Evolutionary conservation across 2,113 vertebrate species (phyloP), one percentile per base, ranked within the genome.

Genomic region (Corythaeola cristata): DNA sequence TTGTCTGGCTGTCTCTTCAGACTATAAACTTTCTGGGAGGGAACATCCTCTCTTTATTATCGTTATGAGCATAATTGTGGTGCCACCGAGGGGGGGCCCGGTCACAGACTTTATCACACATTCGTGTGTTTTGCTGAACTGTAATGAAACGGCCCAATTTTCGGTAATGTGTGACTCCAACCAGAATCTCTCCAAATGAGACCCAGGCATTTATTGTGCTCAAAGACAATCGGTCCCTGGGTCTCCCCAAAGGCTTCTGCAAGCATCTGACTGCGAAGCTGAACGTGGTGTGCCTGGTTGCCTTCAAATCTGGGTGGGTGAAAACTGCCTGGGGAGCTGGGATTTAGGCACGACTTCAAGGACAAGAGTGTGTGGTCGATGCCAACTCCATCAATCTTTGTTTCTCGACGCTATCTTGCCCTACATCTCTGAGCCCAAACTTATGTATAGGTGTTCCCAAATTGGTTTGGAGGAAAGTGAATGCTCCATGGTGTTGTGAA

Each of bases 111-210:
- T 69, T 49, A 22, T 69, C 72, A 2, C 37, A 5, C 4, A 2
- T 22, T 52, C 9, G 1, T 16, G 56, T 17, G 17, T 37, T 74
- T 35, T 90, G 79, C 67, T 88, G 82, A 53, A 7, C 50, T 35
- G 20, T 3, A 32, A 23, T 8, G 45, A 33, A 93, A 35, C 7
- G 1, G 41, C 58, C 49, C 9, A 3, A 3, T 20, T 74, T 53
- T 52, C 8, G 22, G n/a, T 18, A 2, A 45, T 0, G 20, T 33
- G 30, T 3, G 3, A 0, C 52, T 32, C 15, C 2, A 50, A 47
- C 9, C 12, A 26, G 81, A 7, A 16, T 47, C 15, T 39, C 39
- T 39, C 39, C 8, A 68, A 60, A 26, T 2, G 27, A 60, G 71
- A 68, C 64, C 33, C 12, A 16, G 35, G 49, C 10, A 12, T 26